Evolutionary conservation across 2,888 invertebrate genomes (phyloP).

Genomic region (Ditylenchus weischeri): DNA sequence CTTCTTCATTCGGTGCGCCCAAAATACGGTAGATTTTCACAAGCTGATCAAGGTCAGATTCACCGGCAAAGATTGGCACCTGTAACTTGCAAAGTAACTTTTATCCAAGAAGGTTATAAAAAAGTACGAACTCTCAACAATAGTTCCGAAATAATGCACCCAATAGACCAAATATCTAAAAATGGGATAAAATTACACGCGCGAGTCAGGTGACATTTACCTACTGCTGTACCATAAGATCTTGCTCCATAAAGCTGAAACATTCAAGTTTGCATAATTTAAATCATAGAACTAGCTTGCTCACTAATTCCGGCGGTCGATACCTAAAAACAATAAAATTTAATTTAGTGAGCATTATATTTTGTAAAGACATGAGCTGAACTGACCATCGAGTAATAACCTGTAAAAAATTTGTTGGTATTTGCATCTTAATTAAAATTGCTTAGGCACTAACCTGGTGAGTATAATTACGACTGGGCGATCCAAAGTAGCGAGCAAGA

Average conservation of each 20-base stretch:
- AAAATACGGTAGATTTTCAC: slow-evolving; percentile 89
- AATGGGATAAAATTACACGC: too few relatives aligned
- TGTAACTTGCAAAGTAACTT: slow-evolving; percentile 36
- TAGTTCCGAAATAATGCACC: slow-evolving; percentile 93
- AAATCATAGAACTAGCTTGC: too few relatives aligned
- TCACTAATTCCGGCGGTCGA: slow-evolving; percentile 3
- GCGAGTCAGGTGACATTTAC: too few relatives aligned
- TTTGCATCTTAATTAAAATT: too few relatives aligned
- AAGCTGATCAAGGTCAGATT: slow-evolving; percentile 92
- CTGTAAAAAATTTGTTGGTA: too few relatives aligned
- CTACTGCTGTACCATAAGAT: slow-evolving; percentile 83
- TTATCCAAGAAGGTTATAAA: too few relatives aligned
- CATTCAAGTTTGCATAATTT: slow-evolving; percentile 60
- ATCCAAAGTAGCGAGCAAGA: slow-evolving; percentile 92
- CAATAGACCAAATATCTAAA: slow-evolving; percentile 96
- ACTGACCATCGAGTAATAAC: slow-evolving; percentile 54
- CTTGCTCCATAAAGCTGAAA: slow-evolving; percentile 91
- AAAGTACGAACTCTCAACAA: slow-evolving; percentile 59
- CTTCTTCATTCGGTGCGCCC: slow-evolving; percentile 86
- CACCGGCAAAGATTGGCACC: slow-evolving; percentile 90
- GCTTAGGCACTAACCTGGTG: slow-evolving; percentile 69
- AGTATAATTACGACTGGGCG: slow-evolving; percentile 85
- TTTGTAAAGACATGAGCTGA: neutral
- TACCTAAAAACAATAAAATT: neutral
- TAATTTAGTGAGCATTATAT: neutral